Evolutionary conservation across 2,888 invertebrate species (phyloP).

Genomic region (Crioceris asparagi): DNA sequence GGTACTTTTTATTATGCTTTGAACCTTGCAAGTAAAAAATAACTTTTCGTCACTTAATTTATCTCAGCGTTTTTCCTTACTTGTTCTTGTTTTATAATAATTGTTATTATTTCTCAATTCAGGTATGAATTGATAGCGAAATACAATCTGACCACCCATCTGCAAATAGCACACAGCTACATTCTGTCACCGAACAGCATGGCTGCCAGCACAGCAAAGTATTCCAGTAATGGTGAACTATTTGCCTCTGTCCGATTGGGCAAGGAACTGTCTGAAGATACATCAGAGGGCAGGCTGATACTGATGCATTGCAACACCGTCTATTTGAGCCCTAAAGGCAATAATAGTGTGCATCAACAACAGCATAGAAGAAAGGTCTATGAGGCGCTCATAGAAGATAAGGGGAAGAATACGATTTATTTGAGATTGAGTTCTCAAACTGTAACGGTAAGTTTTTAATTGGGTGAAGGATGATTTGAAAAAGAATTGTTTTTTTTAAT

Average conservation of each 20-base stretch:
- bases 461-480: no score
- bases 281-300: conserved; percentile 67
- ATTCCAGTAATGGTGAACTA: conserved; percentile 63
- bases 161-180: conserved; percentile 57
- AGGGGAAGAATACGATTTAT: conserved; percentile 68
- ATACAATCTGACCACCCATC: conserved; percentile 55
- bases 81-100: no score
- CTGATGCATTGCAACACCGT: conserved; percentile 65
- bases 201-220: conserved; percentile 62
- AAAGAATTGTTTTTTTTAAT: no score
- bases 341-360: conserved; percentile 7
- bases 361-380: conserved; percentile 44
- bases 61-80: no score
- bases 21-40: no score
- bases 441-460: no score
- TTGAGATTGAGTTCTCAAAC: conserved; percentile 40
- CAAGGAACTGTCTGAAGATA: conserved; percentile 70
- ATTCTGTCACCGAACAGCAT: conserved; percentile 56
- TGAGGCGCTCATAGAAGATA: conserved; percentile 63
- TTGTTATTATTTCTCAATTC: no score
- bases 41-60: no score
- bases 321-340: conserved; percentile 32
- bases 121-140: conserved; percentile 49
- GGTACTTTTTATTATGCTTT: no score
- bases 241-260: conserved; percentile 62